Conservation (phyloP, 1,140 invertebrate species). For the Laupala kohalensis region DNA sequence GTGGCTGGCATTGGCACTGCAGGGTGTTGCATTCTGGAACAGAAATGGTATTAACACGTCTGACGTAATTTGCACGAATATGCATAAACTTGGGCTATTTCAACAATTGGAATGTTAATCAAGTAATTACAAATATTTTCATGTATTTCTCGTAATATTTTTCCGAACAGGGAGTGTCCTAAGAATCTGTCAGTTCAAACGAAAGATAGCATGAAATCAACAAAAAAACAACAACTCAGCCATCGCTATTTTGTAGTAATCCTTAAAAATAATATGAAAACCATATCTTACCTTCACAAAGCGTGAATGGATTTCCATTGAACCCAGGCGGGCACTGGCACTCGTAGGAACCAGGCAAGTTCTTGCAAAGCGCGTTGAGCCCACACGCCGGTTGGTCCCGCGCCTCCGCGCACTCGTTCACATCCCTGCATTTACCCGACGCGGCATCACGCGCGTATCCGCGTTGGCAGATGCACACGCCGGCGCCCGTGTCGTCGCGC, state of each 20-base stretch:
- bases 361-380: constrained; percentile 77
- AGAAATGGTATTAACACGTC: too few relatives aligned
- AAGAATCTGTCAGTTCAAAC: too few relatives aligned
- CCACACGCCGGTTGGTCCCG: constrained; percentile 65
- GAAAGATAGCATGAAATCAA: constrained; percentile 2
- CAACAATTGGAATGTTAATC: too few relatives aligned
- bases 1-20: constrained; percentile 73
- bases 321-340: constrained; percentile 77
- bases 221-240: constrained; percentile 9
- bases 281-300: constrained; percentile 67
- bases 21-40: constrained; percentile 58
- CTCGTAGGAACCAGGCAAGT: constrained; percentile 85
- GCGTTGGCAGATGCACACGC: constrained; percentile 75
- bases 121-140: too few relatives aligned
- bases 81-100: too few relatives aligned
- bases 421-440: constrained; percentile 64
- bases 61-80: too few relatives aligned
- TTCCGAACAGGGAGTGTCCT: too few relatives aligned
- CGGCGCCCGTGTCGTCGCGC: constrained; percentile 52
- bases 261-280: too few relatives aligned
- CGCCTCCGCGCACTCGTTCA: constrained; percentile 72
- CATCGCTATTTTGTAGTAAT: not conserved
- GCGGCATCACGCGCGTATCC: constrained; percentile 62
- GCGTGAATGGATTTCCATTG: constrained; percentile 74
- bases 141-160: too few relatives aligned